Conservation (phyloP, 2,888 invertebrate species). For the Heliothis peltigera region DNA sequence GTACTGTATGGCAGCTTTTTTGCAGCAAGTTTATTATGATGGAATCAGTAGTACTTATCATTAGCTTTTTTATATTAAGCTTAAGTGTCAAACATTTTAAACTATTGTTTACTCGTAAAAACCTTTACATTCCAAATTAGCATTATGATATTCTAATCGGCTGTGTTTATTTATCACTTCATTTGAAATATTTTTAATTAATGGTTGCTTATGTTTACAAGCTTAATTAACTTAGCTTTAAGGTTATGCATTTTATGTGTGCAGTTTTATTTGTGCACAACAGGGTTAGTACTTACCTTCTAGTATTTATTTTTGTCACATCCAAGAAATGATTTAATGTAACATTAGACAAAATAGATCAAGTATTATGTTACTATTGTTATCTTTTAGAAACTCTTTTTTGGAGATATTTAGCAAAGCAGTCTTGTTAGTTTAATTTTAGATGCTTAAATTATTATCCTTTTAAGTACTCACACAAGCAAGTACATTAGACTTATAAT, state of each 20-base stretch:
- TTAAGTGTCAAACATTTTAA: conserved; percentile 74
- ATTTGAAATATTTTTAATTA: conserved; percentile 57
- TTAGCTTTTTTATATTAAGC: conserved; percentile 86
- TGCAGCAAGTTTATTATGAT: conserved; percentile 86
- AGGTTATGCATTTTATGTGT: conserved; percentile 50
- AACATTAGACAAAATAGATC: conserved; percentile 29
- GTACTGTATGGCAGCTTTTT: conserved; percentile 73
- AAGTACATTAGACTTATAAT: conserved; percentile 57
- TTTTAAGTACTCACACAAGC: conserved; percentile 44
- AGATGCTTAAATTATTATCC: conserved; percentile 46
- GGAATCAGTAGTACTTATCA: conserved; percentile 85
- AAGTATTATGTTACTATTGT: conserved; percentile 59
- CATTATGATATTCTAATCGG: conserved; percentile 75
- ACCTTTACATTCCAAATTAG: conserved; percentile 86
- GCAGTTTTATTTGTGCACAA: conserved; percentile 45
- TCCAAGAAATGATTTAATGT: conserved; percentile 44
- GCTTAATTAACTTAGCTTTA: conserved; percentile 54
- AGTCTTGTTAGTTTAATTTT: conserved; percentile 57
- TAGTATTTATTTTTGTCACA: conserved; percentile 49
- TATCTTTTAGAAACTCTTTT: conserved; percentile 56
- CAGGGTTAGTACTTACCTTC: conserved; percentile 60
- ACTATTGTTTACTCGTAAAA: conserved; percentile 70
- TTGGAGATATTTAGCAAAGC: conserved; percentile 57
- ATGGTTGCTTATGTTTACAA: conserved; percentile 56
- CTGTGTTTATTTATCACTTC: conserved; percentile 75